Conservation (phyloP, 2,888 invertebrate species). For the Parnassius glacialis region DNA sequence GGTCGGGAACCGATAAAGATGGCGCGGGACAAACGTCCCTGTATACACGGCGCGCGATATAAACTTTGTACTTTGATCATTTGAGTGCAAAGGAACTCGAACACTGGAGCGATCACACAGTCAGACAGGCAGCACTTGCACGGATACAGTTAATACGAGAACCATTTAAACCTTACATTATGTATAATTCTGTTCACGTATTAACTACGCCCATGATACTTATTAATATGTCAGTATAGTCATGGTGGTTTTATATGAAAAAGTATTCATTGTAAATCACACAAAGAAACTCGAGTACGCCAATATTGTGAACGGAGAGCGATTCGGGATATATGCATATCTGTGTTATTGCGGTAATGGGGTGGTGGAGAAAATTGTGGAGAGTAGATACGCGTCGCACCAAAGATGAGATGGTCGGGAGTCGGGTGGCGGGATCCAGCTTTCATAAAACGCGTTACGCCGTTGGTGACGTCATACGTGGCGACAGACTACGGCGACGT, state of each 20-base stretch:
- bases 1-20: neutral
- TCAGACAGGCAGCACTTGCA: constrained; percentile 6
- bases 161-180: neutral
- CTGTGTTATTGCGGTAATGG: neutral
- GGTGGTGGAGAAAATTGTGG: neutral
- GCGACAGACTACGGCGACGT: no score
- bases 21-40: constrained; percentile 1
- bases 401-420: no score
- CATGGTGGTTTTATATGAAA: no score
- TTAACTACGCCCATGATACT: neutral
- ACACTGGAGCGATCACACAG: constrained; percentile 31
- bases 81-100: constrained; percentile 45
- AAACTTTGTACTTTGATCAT: constrained; percentile 54
- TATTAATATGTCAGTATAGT: no score
- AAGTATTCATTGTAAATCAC: no score
- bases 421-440: no score
- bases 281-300: no score
- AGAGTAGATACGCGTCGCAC: neutral
- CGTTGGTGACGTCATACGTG: no score
- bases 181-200: neutral
- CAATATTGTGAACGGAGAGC: neutral
- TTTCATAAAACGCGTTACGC: no score
- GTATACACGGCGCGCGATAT: constrained; percentile 20
- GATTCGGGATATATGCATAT: neutral
- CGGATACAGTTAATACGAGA: neutral